Base-by-base conservation (phyloP, 1,140 invertebrate species). In the Drosophila persimilis region DNA sequence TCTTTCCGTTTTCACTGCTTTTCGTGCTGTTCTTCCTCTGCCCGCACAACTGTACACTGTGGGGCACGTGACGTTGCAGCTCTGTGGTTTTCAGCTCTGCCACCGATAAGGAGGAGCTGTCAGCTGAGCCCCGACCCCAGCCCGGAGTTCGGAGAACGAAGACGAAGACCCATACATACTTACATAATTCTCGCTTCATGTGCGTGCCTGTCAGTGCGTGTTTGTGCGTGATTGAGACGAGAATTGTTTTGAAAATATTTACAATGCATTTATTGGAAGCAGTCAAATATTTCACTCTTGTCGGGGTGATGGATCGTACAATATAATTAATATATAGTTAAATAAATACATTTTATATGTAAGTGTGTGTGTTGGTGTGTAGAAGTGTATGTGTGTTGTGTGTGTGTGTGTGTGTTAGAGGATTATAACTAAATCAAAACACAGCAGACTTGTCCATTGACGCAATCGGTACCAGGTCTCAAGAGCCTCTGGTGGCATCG, bases 381-480 rank as follows among this genome's bases (percentile, higher is more conserved):
- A 20, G 20, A 20, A 20, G 20, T 70, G 41, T 61, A 15, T 41
- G 41, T 51, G 44, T 63, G 35, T 29, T 35, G 31, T 58, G 43
- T 61, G 15, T 58, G 39, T 50, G 47, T 43, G 31, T 35, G 3
- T 31, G 47, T 73, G 54, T 24, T 43, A 24, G 17, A 43, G 26
- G 31, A 47, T 43, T 69, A 45, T 62, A 50, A 56, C 39, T 80
- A 75, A 7, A 88, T 51, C 63, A 91, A 60, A 57, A 86, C 75
- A 73, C 90, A 91, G 75, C 90, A 91, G 43, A 90, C 70, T 74
- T 90, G 71, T 66, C 89, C 86, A 44, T 81, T 66, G 26, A 73
- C 17, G 55, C 90, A 91, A 46, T 91, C 90, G 39, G 31, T 90
- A 24, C 77, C 86, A 11, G 89, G 89, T 65, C 86, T 60, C 7